Conservation (phyloP, 2,113 vertebrate species). For the Polyodon spathula region DNA sequence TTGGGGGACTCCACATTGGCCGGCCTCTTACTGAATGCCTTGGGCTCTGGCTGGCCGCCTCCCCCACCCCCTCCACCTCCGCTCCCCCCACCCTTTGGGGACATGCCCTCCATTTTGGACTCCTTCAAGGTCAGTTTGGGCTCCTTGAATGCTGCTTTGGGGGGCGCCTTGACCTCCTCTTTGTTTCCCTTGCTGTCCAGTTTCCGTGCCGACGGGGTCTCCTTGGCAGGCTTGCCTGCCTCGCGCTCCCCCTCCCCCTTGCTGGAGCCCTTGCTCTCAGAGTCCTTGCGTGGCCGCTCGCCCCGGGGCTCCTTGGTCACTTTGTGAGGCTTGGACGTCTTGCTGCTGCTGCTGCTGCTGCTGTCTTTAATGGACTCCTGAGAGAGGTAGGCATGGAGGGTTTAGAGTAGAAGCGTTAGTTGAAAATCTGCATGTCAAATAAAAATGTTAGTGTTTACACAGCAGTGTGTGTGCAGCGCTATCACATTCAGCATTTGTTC, state of each 20-base stretch:
- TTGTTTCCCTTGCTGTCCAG: slow-evolving; percentile 80
- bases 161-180: slow-evolving; percentile 77
- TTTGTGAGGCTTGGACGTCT: slow-evolving; percentile 85
- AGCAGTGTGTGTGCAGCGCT: too few relatives aligned
- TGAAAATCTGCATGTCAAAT: too few relatives aligned
- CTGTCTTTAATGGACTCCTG: slow-evolving; percentile 64
- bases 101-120: slow-evolving; percentile 83
- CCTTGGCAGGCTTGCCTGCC: slow-evolving; percentile 53
- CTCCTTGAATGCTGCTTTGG: slow-evolving; percentile 95
- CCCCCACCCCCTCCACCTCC: slow-evolving; percentile 58
- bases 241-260: slow-evolving; percentile 75
- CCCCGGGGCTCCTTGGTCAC: slow-evolving; percentile 86
- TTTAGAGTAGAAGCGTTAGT: too few relatives aligned
- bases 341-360: slow-evolving; percentile 63
- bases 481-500: too few relatives aligned
- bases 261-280: slow-evolving; percentile 79
- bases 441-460: too few relatives aligned
- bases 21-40: slow-evolving; percentile 82
- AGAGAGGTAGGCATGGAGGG: too few relatives aligned
- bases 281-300: slow-evolving; percentile 90
- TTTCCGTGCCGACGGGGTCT: slow-evolving; percentile 69
- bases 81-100: slow-evolving; percentile 78
- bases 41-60: slow-evolving; percentile 54
- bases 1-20: slow-evolving; percentile 83
- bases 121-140: slow-evolving; percentile 93